These are phyloP conservation scores for Polydrusus tereticollis DNA, from an alignment of 2,888 invertebrate genomes.

Conservation along the genomic window DNA sequence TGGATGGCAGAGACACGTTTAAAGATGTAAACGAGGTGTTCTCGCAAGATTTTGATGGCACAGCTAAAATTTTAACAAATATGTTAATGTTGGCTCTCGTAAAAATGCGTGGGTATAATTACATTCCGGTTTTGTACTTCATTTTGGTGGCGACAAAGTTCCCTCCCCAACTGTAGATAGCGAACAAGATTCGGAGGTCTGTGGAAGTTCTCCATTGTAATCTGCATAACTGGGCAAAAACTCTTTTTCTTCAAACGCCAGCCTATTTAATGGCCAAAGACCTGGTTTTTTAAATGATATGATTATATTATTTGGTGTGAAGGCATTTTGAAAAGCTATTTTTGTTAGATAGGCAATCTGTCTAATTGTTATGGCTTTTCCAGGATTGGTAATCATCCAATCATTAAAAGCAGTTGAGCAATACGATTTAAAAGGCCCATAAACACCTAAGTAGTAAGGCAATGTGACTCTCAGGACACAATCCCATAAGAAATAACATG, in stretches of 20 bases:
- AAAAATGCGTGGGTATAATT: no score
- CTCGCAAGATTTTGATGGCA: no score
- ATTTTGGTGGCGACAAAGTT: no score
- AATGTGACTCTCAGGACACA: no score
- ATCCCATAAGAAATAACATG: no score
- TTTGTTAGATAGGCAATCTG: conserved; percentile 46
- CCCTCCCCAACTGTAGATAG: no score
- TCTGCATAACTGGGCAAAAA: conserved; percentile 45
- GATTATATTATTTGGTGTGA: conserved; percentile 26
- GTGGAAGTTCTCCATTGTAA: not conserved
- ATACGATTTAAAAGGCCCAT: conserved; percentile 52
- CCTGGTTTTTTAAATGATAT: conserved; percentile 43
- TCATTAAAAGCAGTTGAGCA: conserved; percentile 45
- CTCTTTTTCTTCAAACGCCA: conserved; percentile 49
- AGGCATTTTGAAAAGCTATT: conserved; percentile 37
- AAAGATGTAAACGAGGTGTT: no score
- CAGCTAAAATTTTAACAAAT: no score
- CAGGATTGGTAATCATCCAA: conserved; percentile 54
- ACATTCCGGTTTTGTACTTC: no score
- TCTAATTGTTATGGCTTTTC: conserved; percentile 53
- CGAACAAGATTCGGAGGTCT: no score
- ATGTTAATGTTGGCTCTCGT: no score
- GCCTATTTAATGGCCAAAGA: conserved; percentile 51
- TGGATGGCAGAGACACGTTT: no score
- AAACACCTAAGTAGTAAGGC: conserved; percentile 39